These are phyloP conservation scores for Napeogenes sylphis DNA, from an alignment of 2,888 invertebrate genomes.

Conservation along the genomic window DNA sequence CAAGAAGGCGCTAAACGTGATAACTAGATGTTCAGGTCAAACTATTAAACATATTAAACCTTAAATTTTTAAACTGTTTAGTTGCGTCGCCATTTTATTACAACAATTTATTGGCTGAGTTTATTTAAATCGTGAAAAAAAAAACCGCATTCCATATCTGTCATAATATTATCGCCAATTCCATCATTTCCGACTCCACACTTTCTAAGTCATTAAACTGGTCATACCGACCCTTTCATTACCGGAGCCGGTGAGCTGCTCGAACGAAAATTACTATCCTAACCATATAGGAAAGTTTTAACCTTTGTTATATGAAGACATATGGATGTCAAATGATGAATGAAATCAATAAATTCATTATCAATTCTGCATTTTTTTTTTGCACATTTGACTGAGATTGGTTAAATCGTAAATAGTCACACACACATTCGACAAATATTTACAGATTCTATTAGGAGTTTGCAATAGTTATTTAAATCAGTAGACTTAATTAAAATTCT, in stretches of 20 bases:
- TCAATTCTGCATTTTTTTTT: too few species aligned
- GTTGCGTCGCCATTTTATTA: not conserved
- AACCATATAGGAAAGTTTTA: not conserved
- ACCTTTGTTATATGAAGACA: not conserved
- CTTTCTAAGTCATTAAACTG: slow-evolving; percentile 23
- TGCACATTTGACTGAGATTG: too few species aligned
- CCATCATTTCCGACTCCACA: slow-evolving; percentile 21
- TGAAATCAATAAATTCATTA: too few species aligned
- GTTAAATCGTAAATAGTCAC: too few species aligned
- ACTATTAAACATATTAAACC: not conserved
- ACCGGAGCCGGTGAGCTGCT: slow-evolving; percentile 7
- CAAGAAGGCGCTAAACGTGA: slow-evolving; percentile 17
- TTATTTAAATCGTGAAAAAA: not conserved
- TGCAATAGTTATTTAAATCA: too few species aligned
- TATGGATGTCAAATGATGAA: too few species aligned
- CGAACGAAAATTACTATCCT: not conserved
- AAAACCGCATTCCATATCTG: too few species aligned
- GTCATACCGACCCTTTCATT: slow-evolving; percentile 19
- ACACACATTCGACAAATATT: too few species aligned
- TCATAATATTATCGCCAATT: slow-evolving; percentile 11
- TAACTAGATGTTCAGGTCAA: slow-evolving; percentile 16
- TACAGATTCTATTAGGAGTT: too few species aligned
- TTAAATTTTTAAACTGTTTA: not conserved
- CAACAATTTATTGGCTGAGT: not conserved
- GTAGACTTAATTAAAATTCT: too few species aligned